Evolutionary conservation across 2,888 invertebrate species (phyloP).

Genomic region (Dolichomitus sp.): DNA sequence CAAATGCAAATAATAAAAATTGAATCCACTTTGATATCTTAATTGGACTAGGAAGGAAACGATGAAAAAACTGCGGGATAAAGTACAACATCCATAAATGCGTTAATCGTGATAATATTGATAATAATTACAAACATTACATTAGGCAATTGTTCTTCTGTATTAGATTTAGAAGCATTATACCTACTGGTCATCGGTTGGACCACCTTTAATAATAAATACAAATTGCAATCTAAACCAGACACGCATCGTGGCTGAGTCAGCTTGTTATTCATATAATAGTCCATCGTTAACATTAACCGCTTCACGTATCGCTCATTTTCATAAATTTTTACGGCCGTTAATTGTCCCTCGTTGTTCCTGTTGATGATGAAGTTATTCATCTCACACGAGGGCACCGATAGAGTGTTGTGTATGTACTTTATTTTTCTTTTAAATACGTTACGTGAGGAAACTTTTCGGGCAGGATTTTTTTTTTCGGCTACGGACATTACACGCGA

Average conservation of each 20-base stretch:
- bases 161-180: slow-evolving; percentile 70
- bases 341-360: slow-evolving; percentile 51
- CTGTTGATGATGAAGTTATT: slow-evolving; percentile 58
- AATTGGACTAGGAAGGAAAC: not conserved
- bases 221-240: slow-evolving; percentile 69
- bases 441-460: slow-evolving; percentile 37
- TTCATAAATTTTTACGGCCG: slow-evolving; percentile 56
- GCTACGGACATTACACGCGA: slow-evolving; percentile 45
- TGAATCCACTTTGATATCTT: not conserved
- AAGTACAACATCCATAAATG: slow-evolving; percentile 55
- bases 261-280: slow-evolving; percentile 65
- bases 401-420: slow-evolving; percentile 7
- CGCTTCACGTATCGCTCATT: slow-evolving; percentile 55
- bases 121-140: slow-evolving; percentile 72
- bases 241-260: slow-evolving; percentile 65
- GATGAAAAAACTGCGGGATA: not conserved
- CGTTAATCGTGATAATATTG: slow-evolving; percentile 71
- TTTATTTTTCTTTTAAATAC: slow-evolving; percentile 28
- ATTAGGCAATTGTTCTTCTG: slow-evolving; percentile 67
- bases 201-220: slow-evolving; percentile 70
- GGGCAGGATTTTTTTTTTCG: slow-evolving; percentile 48
- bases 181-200: slow-evolving; percentile 61
- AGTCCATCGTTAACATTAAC: slow-evolving; percentile 62
- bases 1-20: no score
- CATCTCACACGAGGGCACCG: slow-evolving; percentile 43